These are phyloP conservation scores for Arrhopalites spinosus DNA, from an alignment of 2,888 invertebrate species.

Conservation along the genomic window DNA sequence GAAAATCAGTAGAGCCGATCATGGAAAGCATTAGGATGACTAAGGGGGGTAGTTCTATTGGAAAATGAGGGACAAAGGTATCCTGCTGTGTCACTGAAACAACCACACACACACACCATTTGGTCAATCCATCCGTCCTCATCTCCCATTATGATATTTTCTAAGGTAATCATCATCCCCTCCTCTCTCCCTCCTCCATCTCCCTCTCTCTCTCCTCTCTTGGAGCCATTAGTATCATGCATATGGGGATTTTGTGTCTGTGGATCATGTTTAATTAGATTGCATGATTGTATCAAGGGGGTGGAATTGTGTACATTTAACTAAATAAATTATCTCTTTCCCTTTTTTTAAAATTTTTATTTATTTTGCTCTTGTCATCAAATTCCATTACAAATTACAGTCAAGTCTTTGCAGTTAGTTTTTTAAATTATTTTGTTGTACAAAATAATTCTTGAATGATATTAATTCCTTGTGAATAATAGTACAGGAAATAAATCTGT, in stretches of 20 bases:
- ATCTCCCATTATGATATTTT: background rate
- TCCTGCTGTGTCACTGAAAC: constrained; percentile 33
- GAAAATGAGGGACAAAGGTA: constrained; percentile 32
- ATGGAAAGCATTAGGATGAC: constrained; percentile 23
- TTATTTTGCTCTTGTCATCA: no score
- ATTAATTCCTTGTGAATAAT: no score
- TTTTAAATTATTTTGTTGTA: no score
- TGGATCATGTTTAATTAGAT: background rate
- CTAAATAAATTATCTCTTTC: no score
- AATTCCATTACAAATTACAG: no score
- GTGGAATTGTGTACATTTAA: no score
- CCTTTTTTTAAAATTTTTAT: no score
- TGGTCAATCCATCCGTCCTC: constrained; percentile 29
- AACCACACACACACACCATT: constrained; percentile 35
- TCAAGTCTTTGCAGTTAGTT: no score
- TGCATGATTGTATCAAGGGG: no score
- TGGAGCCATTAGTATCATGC: no score
- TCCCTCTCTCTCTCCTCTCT: background rate
- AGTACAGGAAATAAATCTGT: no score
- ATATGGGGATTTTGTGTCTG: background rate
- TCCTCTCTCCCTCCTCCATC: background rate
- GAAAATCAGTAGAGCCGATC: constrained; percentile 27
- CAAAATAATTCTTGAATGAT: no score
- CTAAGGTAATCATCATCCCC: background rate
- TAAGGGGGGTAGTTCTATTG: constrained; percentile 22